Evolutionary conservation across 2,113 vertebrate genomes (phyloP), one percentile per base, ranked within the genome.

Genomic region (Psilopogon haemacephalus): DNA sequence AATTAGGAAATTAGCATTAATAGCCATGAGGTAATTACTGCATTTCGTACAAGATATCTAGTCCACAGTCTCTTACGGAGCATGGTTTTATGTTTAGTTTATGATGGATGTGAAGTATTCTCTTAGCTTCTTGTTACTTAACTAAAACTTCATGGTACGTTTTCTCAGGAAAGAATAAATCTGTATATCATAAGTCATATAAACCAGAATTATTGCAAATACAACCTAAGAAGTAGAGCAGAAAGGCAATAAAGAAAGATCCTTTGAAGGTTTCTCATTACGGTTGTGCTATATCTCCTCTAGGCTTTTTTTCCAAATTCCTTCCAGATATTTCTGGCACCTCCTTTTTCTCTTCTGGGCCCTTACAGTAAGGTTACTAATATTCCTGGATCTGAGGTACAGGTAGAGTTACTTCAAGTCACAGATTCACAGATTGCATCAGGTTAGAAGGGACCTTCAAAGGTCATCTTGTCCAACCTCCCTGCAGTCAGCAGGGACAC

Each of bases 231-330:
- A 44, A 78, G 63, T 30, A 81, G 58, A 94, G 30, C 50, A 91
- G 71, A 86, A 90, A 89, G 73, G 50, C 67, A 60, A 59, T 92
- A 84, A 70, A 93, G 52, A 73, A 86, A 92, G 92, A 88, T 84
- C 30, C 38, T 77, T 64, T 92, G 33, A 71, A 90, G 62, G 26
- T 77, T 94, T 83, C 75, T 84, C 71, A 77, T 81, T 92, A 46
- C 32, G 72, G 21, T 78, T 62, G 9, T 86, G 69, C 77, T 95
- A 24, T 64, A 69, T 56, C 67, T 89, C 48, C 44, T 79, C 30
- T 72, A 69, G 81, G 74, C 70, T 84, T 91, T 84, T 84, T 78
- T 95, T 90, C 81, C 78, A 92, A 90, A 62, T 87, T 82, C 24
- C 35, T 91, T 78, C 79, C 67, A 79, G 63, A 40, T 82, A 56